Conservation (phyloP, 2,888 invertebrate species). For the Pycnomerus fuliginosus region DNA sequence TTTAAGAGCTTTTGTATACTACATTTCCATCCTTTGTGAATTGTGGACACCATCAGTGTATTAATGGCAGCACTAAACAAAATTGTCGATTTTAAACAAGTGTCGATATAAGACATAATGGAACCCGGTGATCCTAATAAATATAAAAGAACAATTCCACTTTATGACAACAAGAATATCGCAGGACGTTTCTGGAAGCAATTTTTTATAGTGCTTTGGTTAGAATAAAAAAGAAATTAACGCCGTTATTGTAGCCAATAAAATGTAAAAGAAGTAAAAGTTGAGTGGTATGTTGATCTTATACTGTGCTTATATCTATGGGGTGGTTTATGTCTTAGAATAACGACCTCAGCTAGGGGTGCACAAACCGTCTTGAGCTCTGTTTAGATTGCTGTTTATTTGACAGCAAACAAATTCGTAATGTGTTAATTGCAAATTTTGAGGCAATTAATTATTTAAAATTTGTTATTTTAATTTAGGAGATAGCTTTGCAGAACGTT, state of each 20-base stretch:
- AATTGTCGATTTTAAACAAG: slow-evolving; percentile 11
- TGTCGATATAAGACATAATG: slow-evolving; percentile 18
- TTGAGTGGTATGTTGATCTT: slow-evolving; percentile 40
- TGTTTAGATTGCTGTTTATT: too few species aligned
- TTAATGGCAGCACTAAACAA: slow-evolving; percentile 15
- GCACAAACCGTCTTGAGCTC: too few species aligned
- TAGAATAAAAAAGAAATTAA: slow-evolving; percentile 36
- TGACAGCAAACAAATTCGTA: too few species aligned
- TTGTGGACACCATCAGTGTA: slow-evolving; percentile 15
- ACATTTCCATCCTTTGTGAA: slow-evolving; percentile 36
- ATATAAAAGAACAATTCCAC: slow-evolving; percentile 20
- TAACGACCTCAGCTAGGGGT: slow-evolving; percentile 10
- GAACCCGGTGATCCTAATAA: slow-evolving; percentile 15
- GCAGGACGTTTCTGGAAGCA: slow-evolving; percentile 22
- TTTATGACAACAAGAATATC: slow-evolving; percentile 29
- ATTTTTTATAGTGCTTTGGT: slow-evolving; percentile 34
- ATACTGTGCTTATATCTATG: slow-evolving; percentile 32
- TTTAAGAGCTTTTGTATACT: slow-evolving; percentile 41
- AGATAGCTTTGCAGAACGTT: too few species aligned
- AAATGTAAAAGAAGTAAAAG: slow-evolving; percentile 38
- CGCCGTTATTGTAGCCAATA: slow-evolving; percentile 37
- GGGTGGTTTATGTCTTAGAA: slow-evolving; percentile 26
- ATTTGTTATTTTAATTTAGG: too few species aligned
- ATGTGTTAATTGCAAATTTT: too few species aligned
- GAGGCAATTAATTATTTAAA: too few species aligned